These are phyloP conservation scores for Apeltes quadracus DNA, from an alignment of 2,113 vertebrate species.

Conservation along the genomic window DNA sequence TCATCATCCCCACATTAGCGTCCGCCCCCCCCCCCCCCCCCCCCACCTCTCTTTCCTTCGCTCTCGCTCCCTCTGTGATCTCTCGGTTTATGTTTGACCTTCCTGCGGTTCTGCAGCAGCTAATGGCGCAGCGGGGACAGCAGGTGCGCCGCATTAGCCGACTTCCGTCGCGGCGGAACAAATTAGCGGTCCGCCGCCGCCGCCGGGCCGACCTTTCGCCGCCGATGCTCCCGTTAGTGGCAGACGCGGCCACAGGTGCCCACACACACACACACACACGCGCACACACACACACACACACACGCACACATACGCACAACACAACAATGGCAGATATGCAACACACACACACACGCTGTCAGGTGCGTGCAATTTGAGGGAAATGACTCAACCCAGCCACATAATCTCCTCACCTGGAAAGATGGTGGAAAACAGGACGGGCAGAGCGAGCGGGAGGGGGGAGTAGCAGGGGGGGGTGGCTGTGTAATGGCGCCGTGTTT, in stretches of 20 bases:
- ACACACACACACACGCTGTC: conserved; percentile 30
- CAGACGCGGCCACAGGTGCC: conserved; percentile 66
- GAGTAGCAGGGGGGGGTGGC: neutral
- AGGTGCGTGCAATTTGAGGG: conserved; percentile 69
- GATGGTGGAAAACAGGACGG: conserved; percentile 37
- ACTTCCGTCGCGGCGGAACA: conserved; percentile 73
- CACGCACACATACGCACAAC: conserved; percentile 13
- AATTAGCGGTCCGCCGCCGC: conserved; percentile 72
- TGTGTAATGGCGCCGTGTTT: conserved; percentile 59
- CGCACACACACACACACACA: conserved; percentile 39
- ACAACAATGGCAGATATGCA: too few relatives aligned
- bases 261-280: conserved; percentile 27
- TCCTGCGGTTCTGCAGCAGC: conserved; percentile 61
- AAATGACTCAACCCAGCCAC: conserved; percentile 62
- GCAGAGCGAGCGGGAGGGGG: conserved; percentile 46
- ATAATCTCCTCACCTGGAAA: conserved; percentile 70
- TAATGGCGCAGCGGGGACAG: conserved; percentile 77
- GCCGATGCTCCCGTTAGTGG: conserved; percentile 55
- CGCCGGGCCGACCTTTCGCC: conserved; percentile 66
- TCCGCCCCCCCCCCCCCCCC: conserved; percentile 49
- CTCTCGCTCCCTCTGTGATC: conserved; percentile 57
- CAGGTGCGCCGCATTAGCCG: conserved; percentile 81
- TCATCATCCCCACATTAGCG: conserved; percentile 74
- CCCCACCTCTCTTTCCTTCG: conserved; percentile 20
- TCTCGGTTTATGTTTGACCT: conserved; percentile 76